Percentiles rank a stretch among this genome's conserved stretches.
Conservation (phyloP, 2,888 invertebrate genomes). For the Biston betularia region DNA sequence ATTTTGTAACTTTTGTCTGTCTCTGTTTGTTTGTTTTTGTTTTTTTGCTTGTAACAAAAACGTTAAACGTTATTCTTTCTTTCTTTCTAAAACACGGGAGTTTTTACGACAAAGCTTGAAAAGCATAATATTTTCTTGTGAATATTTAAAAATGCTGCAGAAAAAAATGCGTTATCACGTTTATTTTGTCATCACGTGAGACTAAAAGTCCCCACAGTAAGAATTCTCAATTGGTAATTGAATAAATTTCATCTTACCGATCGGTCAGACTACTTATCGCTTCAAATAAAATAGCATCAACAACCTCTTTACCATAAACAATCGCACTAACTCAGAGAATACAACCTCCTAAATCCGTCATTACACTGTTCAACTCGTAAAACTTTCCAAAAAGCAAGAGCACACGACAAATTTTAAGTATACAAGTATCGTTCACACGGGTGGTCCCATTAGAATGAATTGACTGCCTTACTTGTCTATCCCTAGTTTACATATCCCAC, state of each 20-base stretch:
- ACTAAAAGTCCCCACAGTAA: conserved; percentile 16
- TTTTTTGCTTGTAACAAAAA: too few relatives aligned
- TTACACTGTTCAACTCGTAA: conserved; percentile 47
- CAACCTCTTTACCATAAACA: conserved; percentile 39
- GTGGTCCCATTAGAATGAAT: conserved; percentile 74
- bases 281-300: conserved; percentile 34
- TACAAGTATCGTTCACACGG: conserved; percentile 59
- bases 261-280: conserved; percentile 15
- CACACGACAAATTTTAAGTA: conserved; percentile 51
- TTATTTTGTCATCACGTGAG: too few relatives aligned
- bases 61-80: too few relatives aligned
- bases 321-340: conserved; percentile 32
- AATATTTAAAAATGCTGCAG: too few relatives aligned
- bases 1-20: too few relatives aligned
- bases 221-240: conserved; percentile 7
- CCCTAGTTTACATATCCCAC: conserved; percentile 79
- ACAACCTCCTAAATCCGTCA: conserved; percentile 40
- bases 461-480: conserved; percentile 67
- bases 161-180: too few relatives aligned
- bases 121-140: too few relatives aligned
- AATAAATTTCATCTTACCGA: conserved; percentile 24
- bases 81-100: too few relatives aligned
- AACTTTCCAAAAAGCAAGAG: conserved; percentile 48
- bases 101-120: too few relatives aligned
- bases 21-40: too few relatives aligned